Conservation (phyloP, 2,797 vertebrate species). For the Buphagus erythrorhynchus region DNA sequence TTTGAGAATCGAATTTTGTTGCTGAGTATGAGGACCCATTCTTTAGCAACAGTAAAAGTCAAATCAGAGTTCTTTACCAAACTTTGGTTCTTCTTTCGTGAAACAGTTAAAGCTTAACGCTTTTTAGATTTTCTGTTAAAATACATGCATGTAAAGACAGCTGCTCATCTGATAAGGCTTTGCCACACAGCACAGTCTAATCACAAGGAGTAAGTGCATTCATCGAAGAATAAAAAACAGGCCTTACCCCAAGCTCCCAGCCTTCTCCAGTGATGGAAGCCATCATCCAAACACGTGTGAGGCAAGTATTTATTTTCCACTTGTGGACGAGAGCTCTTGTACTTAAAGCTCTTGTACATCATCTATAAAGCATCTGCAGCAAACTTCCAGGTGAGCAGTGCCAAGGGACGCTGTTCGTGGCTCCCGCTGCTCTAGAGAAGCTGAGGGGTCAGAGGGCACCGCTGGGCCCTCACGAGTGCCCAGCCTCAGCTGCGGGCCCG, state of each 20-base stretch:
- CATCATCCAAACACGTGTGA: rapidly evolving
- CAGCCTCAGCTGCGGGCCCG: background rate
- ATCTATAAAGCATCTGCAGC: rapidly evolving
- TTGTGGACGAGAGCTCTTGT: background rate
- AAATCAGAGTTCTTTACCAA: background rate
- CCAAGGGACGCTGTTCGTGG: rapidly evolving
- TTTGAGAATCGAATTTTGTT: background rate
- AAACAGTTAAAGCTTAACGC: background rate
- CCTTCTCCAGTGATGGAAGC: background rate
- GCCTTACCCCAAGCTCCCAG: background rate
- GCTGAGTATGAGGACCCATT: background rate
- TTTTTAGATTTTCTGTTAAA: background rate
- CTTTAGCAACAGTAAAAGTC: background rate
- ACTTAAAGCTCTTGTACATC: background rate
- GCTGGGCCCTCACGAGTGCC: rapidly evolving
- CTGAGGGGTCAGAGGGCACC: rapidly evolving
- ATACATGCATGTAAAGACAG: rapidly evolving
- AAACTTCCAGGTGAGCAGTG: rapidly evolving
- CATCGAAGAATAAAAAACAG: background rate
- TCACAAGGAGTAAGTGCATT: rapidly evolving
- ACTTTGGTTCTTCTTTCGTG: background rate
- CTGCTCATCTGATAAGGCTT: background rate
- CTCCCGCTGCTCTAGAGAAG: rapidly evolving
- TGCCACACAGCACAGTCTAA: rapidly evolving
- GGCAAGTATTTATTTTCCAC: rapidly evolving